These are phyloP conservation scores for Potorous gilbertii DNA, from an alignment of 2,797 vertebrate species.

Conservation along the genomic window DNA sequence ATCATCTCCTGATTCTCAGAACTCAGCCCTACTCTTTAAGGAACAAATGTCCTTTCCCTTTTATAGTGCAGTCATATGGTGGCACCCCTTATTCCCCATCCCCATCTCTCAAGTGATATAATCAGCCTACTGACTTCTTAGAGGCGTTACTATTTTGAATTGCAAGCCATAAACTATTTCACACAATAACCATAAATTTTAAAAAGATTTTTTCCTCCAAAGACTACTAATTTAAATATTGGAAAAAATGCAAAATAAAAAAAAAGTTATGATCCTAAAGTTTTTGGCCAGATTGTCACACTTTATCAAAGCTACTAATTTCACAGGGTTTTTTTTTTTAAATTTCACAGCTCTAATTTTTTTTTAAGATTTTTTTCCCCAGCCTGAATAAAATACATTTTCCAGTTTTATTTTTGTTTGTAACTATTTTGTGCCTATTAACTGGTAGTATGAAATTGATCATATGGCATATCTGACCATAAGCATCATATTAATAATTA, in stretches of 20 bases:
- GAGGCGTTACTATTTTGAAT: slow-evolving; percentile 53
- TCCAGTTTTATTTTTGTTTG: background rate
- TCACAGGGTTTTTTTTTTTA: background rate
- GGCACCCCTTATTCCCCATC: slow-evolving; percentile 59
- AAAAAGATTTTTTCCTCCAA: background rate
- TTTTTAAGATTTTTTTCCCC: background rate
- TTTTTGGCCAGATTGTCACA: background rate
- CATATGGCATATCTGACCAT: background rate
- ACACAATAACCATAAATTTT: slow-evolving; percentile 37
- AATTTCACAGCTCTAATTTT: slow-evolving; percentile 2
- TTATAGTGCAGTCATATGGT: slow-evolving; percentile 54
- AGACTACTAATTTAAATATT: slow-evolving; percentile 4
- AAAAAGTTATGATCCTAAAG: background rate
- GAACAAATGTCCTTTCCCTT: slow-evolving; percentile 33
- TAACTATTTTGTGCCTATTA: background rate
- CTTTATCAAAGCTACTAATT: slow-evolving; percentile 24
- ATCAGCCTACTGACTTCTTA: slow-evolving; percentile 60
- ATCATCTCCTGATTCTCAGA: slow-evolving; percentile 12
- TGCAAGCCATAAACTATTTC: slow-evolving; percentile 45
- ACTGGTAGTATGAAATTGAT: background rate
- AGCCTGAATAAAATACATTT: slow-evolving; percentile 15
- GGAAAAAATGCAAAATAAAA: background rate
- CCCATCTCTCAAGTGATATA: slow-evolving; percentile 71
- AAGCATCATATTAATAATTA: slow-evolving; percentile 3
- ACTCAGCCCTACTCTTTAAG: background rate